A percentile compares a stretch with the other conserved stretches of the same genome.
phyloP scores from a whole-genome alignment of 2,888 invertebrate genomes.

The Spicauda simplicius region DNA sequence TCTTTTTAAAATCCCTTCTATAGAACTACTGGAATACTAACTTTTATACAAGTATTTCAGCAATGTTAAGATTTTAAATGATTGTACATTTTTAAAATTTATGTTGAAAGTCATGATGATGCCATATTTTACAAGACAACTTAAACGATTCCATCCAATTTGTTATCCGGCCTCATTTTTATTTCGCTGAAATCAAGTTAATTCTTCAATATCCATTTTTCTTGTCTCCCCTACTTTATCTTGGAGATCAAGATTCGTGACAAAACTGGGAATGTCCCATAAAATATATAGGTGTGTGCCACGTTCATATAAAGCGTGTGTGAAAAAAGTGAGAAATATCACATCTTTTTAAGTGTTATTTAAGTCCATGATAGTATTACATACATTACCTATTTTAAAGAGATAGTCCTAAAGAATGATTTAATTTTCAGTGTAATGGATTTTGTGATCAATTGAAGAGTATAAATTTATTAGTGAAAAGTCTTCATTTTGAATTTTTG shows the following conservation, averaged over 20 bases:
- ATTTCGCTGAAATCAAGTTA: conserved; percentile 51
- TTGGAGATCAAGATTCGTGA: conserved; percentile 55
- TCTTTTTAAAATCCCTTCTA: too few relatives aligned
- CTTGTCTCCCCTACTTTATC: conserved; percentile 48
- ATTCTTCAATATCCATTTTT: conserved; percentile 53
- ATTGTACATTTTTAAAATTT: too few relatives aligned
- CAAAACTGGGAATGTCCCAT: conserved; percentile 58
- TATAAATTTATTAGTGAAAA: too few relatives aligned
- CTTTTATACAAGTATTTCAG: too few relatives aligned
- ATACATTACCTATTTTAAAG: not conserved
- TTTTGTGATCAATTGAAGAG: too few relatives aligned
- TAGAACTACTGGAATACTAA: too few relatives aligned
- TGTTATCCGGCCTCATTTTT: conserved; percentile 43
- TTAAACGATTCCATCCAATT: conserved; percentile 27
- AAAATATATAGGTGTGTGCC: conserved; percentile 48
- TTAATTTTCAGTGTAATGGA: too few relatives aligned
- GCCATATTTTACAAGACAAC: conserved; percentile 1
- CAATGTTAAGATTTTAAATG: too few relatives aligned
- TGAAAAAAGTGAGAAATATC: conserved; percentile 32
- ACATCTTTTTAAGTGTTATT: conserved; percentile 9
- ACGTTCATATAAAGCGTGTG: conserved; percentile 36
- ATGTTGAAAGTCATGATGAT: conserved; percentile 9
- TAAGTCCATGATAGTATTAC: conserved; percentile 3
- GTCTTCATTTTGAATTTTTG: too few relatives aligned
- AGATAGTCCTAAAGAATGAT: too few relatives aligned